Base-by-base conservation (phyloP, 1,140 invertebrate genomes). In the Drosophila funebris region DNA sequence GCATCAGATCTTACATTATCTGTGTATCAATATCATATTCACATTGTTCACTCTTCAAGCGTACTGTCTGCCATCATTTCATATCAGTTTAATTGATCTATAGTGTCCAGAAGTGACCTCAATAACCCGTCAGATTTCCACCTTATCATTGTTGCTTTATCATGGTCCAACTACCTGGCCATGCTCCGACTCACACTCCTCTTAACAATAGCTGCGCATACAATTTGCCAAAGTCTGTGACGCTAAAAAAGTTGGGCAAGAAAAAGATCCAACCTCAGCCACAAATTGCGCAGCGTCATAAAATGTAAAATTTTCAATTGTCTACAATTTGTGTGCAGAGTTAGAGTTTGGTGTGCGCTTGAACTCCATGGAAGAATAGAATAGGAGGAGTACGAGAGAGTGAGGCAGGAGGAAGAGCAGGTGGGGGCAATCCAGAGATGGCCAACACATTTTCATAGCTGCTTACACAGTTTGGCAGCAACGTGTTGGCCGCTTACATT, bases 241-340 rank as follows among this genome's bases (percentile, higher is more conserved):
- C 13, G 29, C 39, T 68, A 13, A 37, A 29, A 18, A 46, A 43
- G 60, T 52, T 48, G 29, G 13, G 6, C n/a, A 64, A 16, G 14
- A 36, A 13, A 24, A 6, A 7, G 57, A 60, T 66, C 41, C 67
- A 75, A 66, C 64, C 53, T 60, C 53, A 64, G 66, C 74, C 71
- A 78, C 82, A 87, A 87, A 87, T 87, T 87, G 83, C 83, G 75
- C 82, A 78, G 83, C 78, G 82, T 87, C 78, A 87, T 87, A 87
- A 87, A 87, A 87, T 87, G 82, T 88, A 87, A 87, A 82, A 88
- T 72, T 87, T 87, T 87, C 82, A 87, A 87, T 87, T 87, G 82
- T 87, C 82, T 87, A 66, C 82, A 87, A 85, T 82, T 85, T 87
- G 82, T 64, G 73, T 54, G 67, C 53, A 39, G 48, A 43, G 53